Base-by-base conservation (phyloP, 2,888 invertebrate genomes). In the Cotesia congregata region DNA sequence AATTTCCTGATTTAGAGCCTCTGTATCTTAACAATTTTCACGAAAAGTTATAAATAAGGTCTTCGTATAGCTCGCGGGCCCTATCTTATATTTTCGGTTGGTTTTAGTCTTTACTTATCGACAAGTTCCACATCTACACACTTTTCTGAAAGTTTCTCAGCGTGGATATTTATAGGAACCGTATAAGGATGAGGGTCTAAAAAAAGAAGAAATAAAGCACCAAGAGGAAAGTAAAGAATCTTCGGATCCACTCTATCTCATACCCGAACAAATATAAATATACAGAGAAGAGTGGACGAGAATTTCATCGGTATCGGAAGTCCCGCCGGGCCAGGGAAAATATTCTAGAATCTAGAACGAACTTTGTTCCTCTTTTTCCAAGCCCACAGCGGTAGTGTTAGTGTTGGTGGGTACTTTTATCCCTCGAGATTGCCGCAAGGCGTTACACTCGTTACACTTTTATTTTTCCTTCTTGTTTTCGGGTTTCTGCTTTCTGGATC, bases 291-390 rank as follows among this genome's bases (percentile, higher is more conserved):
- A 15, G 30, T 59, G 41, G 60, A 50, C 9, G 50, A 50, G 67
- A 73, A 73, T 73, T 73, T 73, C 65, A 73, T 73, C 67, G 73
- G 73, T 73, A 73, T 73, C 67, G 67, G 73, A 60, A 73, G 67
- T 59, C 67, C 73, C 73, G 38, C 65, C 65, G 73, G 73, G 67
- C 67, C 72, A 71, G 60, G 77, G 68, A 79, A 80, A 80, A 80
- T 80, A 80, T 80, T 80, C 76, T 72, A 77, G 78, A 79, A 80
- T 80, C 76, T 76, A 69, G 67, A 73, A 73, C 73, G 72, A 80
- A 81, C 78, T 80, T 80, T 39, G 77, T 71, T 50, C 75, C 70
- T 77, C 3, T 71, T 50, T 74, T 67, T 77, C 3, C 50, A 79
- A 80, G 79, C 79, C 78, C 78, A 75, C 62, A 69, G 76, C 72